phyloP scores from a whole-genome alignment of 2,797 vertebrate species.

The Megaceryle alcyon region DNA sequence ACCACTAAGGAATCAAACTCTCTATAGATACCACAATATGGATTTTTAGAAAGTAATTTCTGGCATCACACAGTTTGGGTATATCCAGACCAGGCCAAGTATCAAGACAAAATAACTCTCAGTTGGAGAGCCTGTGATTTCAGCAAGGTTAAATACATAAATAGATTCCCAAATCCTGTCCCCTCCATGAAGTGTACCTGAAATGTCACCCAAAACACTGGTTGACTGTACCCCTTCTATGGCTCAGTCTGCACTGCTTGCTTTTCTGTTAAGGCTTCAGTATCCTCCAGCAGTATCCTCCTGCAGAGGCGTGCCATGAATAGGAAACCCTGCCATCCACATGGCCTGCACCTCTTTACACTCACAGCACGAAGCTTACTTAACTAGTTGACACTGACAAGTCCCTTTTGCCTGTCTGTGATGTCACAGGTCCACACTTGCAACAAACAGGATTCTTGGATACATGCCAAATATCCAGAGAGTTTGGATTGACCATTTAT shows the following conservation, averaged over 20 bases:
- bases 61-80: not conserved
- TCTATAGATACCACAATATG: not conserved
- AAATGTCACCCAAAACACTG: not conserved
- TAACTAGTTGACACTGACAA: not conserved
- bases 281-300: not conserved
- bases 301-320: not conserved
- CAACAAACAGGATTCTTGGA: not conserved
- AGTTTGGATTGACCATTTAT: not conserved
- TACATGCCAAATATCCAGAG: not conserved
- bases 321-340: not conserved
- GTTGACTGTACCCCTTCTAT: not conserved
- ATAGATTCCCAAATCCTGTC: not conserved
- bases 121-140: not conserved
- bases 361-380: fast-evolving
- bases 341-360: not conserved
- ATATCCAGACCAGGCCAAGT: not conserved
- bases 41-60: not conserved
- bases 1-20: not conserved
- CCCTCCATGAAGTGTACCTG: not conserved
- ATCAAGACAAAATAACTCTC: not conserved
- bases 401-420: not conserved
- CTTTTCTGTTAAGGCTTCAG: not conserved
- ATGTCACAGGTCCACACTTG: not conserved
- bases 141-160: not conserved
- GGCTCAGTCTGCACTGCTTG: not conserved